phyloP scores from a whole-genome alignment of 2,797 vertebrate species.

The Lagocephalus sceleratus region DNA sequence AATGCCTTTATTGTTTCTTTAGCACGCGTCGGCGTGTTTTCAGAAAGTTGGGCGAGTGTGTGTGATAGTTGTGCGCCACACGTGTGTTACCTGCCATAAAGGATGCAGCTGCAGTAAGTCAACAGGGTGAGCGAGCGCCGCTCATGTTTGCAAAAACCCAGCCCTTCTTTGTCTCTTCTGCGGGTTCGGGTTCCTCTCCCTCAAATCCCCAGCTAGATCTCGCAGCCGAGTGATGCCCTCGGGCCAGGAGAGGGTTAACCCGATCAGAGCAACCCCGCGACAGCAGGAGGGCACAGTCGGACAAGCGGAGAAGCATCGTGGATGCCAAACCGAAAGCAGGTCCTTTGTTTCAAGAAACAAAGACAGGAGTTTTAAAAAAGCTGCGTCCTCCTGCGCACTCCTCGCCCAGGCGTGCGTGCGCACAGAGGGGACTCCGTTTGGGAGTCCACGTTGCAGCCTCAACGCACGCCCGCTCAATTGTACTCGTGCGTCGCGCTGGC shows the following conservation, averaged over 20 bases:
- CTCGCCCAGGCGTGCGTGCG: conserved; percentile 43
- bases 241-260: conserved; percentile 43
- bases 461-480: conserved; percentile 1
- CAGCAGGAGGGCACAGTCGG: no score
- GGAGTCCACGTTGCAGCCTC: no score
- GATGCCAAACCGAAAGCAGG: background rate
- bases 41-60: conserved; percentile 12
- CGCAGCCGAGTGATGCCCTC: conserved; percentile 23
- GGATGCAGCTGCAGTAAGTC: conserved; percentile 70
- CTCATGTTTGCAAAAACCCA: conserved; percentile 37
- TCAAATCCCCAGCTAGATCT: conserved; percentile 36
- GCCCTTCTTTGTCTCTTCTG: conserved; percentile 38
- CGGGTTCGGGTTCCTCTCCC: conserved; percentile 26
- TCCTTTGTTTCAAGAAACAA: conserved; percentile 45
- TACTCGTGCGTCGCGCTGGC: background rate
- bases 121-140: conserved; percentile 33
- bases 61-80: conserved; percentile 12
- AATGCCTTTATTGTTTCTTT: no score
- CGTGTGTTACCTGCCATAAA: conserved; percentile 54
- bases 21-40: background rate
- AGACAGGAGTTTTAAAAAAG: conserved; percentile 38
- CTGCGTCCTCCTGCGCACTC: conserved; percentile 42
- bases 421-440: conserved; percentile 32
- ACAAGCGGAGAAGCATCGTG: background rate
- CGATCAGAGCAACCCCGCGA: conserved; percentile 35